These are phyloP conservation scores for Drosophila serrata DNA, from an alignment of 1,140 invertebrate species.

Conservation along the genomic window DNA sequence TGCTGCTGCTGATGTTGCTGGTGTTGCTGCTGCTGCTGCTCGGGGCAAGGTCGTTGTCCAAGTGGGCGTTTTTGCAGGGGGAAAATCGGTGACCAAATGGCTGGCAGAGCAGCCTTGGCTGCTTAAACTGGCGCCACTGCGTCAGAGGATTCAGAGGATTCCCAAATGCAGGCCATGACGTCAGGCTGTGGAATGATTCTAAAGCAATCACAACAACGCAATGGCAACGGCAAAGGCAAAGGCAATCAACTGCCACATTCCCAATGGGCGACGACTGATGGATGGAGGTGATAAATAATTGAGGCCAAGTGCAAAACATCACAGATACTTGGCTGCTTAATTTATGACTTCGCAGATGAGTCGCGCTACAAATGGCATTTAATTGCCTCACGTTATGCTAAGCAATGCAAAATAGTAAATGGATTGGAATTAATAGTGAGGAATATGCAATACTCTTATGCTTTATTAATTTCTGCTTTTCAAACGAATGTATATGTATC, in stretches of 20 bases:
- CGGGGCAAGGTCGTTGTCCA: conserved; percentile 63
- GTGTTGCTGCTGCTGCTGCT: conserved; percentile 11
- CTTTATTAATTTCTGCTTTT: too few relatives aligned
- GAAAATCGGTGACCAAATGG: conserved; percentile 56
- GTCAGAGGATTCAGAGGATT: conserved; percentile 32
- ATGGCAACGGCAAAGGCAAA: conserved; percentile 2
- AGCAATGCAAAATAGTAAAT: conserved; percentile 15
- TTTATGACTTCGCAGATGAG: conserved; percentile 53
- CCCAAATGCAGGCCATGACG: conserved; percentile 52
- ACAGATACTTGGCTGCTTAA: conserved; percentile 27
- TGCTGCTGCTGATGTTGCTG: conserved; percentile 12
- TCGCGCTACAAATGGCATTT: conserved; percentile 54
- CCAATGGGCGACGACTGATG: conserved; percentile 34
- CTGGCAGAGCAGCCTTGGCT: conserved; percentile 55
- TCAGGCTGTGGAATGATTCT: conserved; percentile 25
- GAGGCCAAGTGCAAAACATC: conserved; percentile 37
- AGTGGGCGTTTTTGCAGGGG: conserved; percentile 26
- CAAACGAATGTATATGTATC: neutral
- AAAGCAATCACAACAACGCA: conserved; percentile 6
- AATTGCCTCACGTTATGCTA: conserved; percentile 62
- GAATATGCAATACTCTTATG: neutral
- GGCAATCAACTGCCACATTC: conserved; percentile 25
- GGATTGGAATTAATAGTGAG: neutral
- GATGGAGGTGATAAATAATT: conserved; percentile 61
- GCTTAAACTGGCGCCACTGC: conserved; percentile 45